Base-by-base conservation (phyloP, 2,888 invertebrate species). In the Hedychridium roseum region DNA sequence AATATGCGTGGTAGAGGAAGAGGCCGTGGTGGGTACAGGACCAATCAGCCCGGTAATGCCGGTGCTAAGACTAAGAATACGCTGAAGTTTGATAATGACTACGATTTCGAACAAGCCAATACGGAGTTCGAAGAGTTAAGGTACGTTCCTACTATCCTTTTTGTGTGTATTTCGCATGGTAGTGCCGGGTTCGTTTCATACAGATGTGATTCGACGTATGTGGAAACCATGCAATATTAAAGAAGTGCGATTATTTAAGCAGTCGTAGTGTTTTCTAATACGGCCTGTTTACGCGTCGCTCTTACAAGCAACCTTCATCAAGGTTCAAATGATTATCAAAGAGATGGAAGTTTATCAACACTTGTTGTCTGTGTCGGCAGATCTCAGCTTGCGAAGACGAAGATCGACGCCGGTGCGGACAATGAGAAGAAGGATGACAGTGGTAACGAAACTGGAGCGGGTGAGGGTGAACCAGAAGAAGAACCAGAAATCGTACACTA, bases 21-120 rank as follows among this genome's bases (percentile, higher is more conserved):
- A 50, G 70, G 68, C 35, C 70, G 70, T 41, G 78, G 76, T 52
- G 79, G 79, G 68, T 78, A 72, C 42, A 66, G 75, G 35, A 64
- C 60, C n/a, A 73, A 77, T 54, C 78, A 74, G 57, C 69, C 73
- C 40, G 73, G 75, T 18, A 77, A 74, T 37, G 38, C 69, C 21
- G 64, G 67, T 21, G 71, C 64, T 28, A 82, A 82, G 58, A 77
- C 84, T 60, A 88, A 88, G 78, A 88, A 87, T 70, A 88, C 88
- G 9, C 85, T 96, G 60, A 95, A 95, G 80, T 97, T 97, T 80
- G 96, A 96, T 62, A 92, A 90, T 66, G 98, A 99, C 76, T 99
- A 95, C 76, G 99, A 99, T 81, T 99, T 99, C 78, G 98, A 99
- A 80, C 93, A 95, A 79, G 97, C 97, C 49, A 98, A 99, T 80